Conservation (phyloP, 2,888 invertebrate species). For the Pyrochroa serraticornis region DNA sequence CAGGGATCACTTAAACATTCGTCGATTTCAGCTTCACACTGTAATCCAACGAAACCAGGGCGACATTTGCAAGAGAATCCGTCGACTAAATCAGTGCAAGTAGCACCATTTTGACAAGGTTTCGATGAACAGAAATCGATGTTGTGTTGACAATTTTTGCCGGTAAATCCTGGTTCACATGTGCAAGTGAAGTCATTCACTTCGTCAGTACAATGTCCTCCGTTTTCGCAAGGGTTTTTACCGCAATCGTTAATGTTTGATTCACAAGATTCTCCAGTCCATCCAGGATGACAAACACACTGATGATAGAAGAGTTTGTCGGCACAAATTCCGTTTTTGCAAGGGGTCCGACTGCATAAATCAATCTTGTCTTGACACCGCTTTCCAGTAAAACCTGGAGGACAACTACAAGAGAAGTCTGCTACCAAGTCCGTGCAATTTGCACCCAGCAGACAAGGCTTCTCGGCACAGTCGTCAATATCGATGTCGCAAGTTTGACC, state of each 20-base stretch:
- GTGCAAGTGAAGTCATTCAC: conserved; percentile 84
- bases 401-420: conserved; percentile 93
- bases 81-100: conserved; percentile 85
- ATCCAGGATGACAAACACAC: conserved; percentile 92
- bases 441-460: conserved; percentile 87
- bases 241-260: conserved; percentile 91
- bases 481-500: conserved; percentile 94
- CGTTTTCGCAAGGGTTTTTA: conserved; percentile 87
- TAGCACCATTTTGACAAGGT: conserved; percentile 92
- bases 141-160: conserved; percentile 90
- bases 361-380: conserved; percentile 95
- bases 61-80: conserved; percentile 92
- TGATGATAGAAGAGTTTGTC: conserved; percentile 86
- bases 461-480: conserved; percentile 91
- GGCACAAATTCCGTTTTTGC: conserved; percentile 91
- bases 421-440: conserved; percentile 93
- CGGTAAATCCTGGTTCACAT: conserved; percentile 94
- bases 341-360: conserved; percentile 87
- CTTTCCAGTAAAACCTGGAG: conserved; percentile 93
- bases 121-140: conserved; percentile 89
- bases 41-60: conserved; percentile 90
- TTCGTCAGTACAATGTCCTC: conserved; percentile 88
- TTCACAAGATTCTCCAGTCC: conserved; percentile 86
- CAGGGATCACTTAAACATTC: conserved; percentile 92
- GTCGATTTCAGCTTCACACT: conserved; percentile 92